Conservation (phyloP, 2,113 vertebrate genomes). For the Psilopogon haemacephalus region DNA sequence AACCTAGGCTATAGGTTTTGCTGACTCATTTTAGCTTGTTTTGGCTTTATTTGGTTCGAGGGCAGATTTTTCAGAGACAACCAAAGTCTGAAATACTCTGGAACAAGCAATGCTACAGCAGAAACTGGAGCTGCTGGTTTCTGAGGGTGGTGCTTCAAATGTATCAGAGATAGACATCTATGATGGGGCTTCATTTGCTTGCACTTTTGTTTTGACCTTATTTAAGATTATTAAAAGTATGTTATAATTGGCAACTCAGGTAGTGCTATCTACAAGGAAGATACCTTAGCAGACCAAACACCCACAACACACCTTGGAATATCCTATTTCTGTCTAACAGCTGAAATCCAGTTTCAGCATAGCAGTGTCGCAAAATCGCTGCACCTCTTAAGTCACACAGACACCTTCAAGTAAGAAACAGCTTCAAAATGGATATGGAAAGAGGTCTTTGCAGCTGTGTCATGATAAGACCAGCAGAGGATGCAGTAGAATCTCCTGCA, state of each 20-base stretch:
- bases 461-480: neutral
- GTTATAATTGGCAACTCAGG: neutral
- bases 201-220: neutral
- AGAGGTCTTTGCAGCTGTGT: neutral
- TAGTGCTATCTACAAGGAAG: neutral
- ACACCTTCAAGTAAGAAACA: neutral
- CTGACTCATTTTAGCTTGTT: neutral
- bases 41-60: neutral
- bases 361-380: neutral
- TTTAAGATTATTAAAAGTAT: neutral
- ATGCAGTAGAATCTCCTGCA: neutral
- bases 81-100: neutral
- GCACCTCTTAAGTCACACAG: constrained; percentile 26
- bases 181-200: neutral
- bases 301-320: neutral
- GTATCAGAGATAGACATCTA: neutral
- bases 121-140: neutral
- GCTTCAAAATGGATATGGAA: neutral
- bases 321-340: neutral
- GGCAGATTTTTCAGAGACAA: neutral
- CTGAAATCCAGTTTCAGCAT: neutral
- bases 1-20: neutral
- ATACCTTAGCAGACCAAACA: neutral
- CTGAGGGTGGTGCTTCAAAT: neutral
- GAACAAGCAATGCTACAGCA: neutral